Conservation (phyloP, 2,888 invertebrate species). For the Drosophila anomalata region DNA sequence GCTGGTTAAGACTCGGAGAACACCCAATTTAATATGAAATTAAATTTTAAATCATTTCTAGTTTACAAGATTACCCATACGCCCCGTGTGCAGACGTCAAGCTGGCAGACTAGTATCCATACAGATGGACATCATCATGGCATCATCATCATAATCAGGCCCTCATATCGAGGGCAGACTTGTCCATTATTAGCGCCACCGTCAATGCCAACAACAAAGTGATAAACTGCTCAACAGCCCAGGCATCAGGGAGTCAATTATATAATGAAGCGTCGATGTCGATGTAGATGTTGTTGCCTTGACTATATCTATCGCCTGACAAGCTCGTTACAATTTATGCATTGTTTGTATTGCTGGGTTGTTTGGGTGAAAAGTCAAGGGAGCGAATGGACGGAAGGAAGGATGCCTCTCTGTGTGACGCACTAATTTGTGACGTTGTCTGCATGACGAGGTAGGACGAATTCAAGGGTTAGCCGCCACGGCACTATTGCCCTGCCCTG, state of each 20-base stretch:
- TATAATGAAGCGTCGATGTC: slow-evolving; percentile 49
- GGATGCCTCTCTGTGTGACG: slow-evolving; percentile 28
- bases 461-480: slow-evolving; percentile 22
- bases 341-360: slow-evolving; percentile 54
- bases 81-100: slow-evolving; percentile 22
- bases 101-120: not conserved
- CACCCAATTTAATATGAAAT: not conserved
- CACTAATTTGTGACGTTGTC: slow-evolving; percentile 45
- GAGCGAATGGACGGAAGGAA: not conserved
- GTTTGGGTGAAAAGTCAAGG: slow-evolving; percentile 5
- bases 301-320: slow-evolving; percentile 47
- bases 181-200: slow-evolving; percentile 43
- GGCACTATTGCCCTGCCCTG: slow-evolving; percentile 19
- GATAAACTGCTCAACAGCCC: slow-evolving; percentile 65
- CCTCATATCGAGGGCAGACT: slow-evolving; percentile 38
- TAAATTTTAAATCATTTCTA: slow-evolving; percentile 9
- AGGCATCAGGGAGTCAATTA: slow-evolving; percentile 64
- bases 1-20: not conserved
- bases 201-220: slow-evolving; percentile 45
- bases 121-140: slow-evolving; percentile 12
- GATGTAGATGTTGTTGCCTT: slow-evolving; percentile 9
- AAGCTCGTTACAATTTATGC: slow-evolving; percentile 72
- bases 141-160: slow-evolving; percentile 39
- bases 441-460: slow-evolving; percentile 10
- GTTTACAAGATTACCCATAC: slow-evolving; percentile 51